A percentile compares a stretch with the other conserved stretches of the same genome.
phyloP scores from a whole-genome alignment of 1,140 invertebrate genomes.

The Bradynema listronoti region DNA sequence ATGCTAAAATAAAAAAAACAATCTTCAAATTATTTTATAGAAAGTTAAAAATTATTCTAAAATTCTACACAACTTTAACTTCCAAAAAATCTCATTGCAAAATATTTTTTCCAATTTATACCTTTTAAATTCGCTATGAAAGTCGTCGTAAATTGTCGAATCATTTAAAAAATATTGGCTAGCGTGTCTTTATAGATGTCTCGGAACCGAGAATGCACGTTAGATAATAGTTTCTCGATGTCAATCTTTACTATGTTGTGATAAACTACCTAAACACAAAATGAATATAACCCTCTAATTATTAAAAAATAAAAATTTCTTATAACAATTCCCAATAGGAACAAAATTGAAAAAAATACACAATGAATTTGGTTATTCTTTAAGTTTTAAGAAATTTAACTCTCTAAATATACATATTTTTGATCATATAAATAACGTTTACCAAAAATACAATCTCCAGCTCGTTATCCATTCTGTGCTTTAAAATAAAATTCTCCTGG shows the following conservation, averaged over 20 bases:
- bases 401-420: conserved; percentile 5
- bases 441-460: conserved; percentile 94
- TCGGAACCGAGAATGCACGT: conserved; percentile 87
- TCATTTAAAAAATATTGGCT: conserved; percentile 67
- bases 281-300: conserved; percentile 12
- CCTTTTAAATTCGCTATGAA: conserved; percentile 66
- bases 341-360: too few relatives aligned
- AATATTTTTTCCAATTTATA: conserved; percentile 12
- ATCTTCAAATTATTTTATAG: too few relatives aligned
- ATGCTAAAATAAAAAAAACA: too few relatives aligned
- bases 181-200: conserved; percentile 87
- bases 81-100: not conserved
- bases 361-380: too few relatives aligned
- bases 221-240: conserved; percentile 90
- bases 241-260: conserved; percentile 94
- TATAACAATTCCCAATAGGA: too few relatives aligned
- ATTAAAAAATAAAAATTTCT: conserved; percentile 13
- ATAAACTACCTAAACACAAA: conserved; percentile 76
- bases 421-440: conserved; percentile 33
- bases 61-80: not conserved
- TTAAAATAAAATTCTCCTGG: conserved; percentile 77
- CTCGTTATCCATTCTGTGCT: conserved; percentile 97
- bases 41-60: not conserved
- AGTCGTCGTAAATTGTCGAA: conserved; percentile 65
- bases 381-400: conserved; percentile 9